Percentiles rank a stretch among this genome's conserved stretches.
Evolutionary conservation across 2,113 vertebrate genomes (phyloP).

Genomic region (Protobothrops mucrosquamatus): DNA sequence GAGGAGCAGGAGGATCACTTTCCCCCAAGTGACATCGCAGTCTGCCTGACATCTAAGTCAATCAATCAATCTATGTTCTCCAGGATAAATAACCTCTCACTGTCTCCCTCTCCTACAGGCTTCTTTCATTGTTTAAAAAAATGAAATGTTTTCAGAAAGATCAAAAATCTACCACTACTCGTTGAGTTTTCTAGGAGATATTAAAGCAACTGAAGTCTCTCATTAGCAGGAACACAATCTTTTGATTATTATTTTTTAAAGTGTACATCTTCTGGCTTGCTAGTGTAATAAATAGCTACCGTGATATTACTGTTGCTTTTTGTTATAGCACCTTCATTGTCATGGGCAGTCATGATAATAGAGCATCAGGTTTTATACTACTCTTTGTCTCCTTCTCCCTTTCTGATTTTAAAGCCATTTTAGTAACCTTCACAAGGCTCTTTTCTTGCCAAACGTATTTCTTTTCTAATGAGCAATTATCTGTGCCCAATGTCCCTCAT

Average conservation of each 20-base stretch:
- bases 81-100: neutral
- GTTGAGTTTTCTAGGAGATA: neutral
- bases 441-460: neutral
- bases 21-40: neutral
- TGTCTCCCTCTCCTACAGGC: neutral
- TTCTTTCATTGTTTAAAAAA: neutral
- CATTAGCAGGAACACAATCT: neutral
- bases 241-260: neutral
- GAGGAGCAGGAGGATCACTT: neutral
- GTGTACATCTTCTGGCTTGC: neutral
- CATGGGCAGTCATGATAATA: neutral
- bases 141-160: neutral
- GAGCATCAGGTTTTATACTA: neutral
- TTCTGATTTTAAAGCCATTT: neutral
- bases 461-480: neutral
- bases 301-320: neutral
- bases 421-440: neutral
- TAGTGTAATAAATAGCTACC: neutral
- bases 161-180: neutral
- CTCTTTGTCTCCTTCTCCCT: neutral
- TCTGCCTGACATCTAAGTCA: neutral
- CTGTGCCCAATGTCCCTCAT: neutral
- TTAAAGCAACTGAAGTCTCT: neutral
- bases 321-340: neutral
- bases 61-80: neutral